phyloP scores from a whole-genome alignment of 1,140 invertebrate genomes.

The Drosophila orosa region DNA sequence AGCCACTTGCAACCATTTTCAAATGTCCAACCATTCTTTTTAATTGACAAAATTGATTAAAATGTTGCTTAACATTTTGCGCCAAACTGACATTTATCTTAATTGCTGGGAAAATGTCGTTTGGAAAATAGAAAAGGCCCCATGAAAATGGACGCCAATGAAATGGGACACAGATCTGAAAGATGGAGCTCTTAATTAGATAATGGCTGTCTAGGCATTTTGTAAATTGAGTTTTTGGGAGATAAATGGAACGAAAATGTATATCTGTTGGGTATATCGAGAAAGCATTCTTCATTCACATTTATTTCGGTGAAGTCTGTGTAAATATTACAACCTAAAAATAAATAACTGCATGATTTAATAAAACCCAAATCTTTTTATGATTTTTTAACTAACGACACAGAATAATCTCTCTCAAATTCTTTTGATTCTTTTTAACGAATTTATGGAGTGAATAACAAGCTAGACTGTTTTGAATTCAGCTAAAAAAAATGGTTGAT shows the following conservation, averaged over 20 bases:
- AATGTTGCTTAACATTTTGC: conserved; percentile 76
- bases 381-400: neutral
- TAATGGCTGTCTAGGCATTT: conserved; percentile 53
- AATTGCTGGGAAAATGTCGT: conserved; percentile 60
- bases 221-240: conserved; percentile 42
- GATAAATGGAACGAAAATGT: conserved; percentile 31
- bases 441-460: neutral
- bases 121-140: conserved; percentile 35
- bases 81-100: conserved; percentile 77
- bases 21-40: conserved; percentile 60
- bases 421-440: too few species aligned
- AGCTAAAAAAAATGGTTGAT: neutral
- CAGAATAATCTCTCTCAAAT: neutral
- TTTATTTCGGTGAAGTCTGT: neutral
- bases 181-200: conserved; percentile 70
- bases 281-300: neutral
- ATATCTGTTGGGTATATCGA: neutral
- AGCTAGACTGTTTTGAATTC: too few species aligned
- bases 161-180: conserved; percentile 39
- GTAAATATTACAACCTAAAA: too few species aligned
- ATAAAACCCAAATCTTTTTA: neutral
- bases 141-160: conserved; percentile 12
- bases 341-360: neutral
- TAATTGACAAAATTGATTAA: conserved; percentile 82
- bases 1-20: conserved; percentile 16